Evolutionary conservation across 1,140 invertebrate genomes (phyloP), one percentile per base, ranked within the genome.

Genomic region (Drosophila navojoa): DNA sequence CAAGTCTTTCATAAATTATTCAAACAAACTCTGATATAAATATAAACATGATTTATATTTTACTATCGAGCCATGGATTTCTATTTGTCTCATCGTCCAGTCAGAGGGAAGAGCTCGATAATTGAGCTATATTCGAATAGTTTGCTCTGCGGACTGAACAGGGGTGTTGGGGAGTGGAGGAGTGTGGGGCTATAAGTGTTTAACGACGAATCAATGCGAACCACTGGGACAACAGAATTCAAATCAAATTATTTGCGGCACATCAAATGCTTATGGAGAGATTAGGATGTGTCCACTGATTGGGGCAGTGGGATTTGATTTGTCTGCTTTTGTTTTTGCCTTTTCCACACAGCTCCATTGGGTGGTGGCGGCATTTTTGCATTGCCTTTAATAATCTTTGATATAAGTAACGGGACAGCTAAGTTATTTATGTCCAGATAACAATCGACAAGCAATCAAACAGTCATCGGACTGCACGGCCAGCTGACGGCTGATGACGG

Each of bases 241-340:
- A 86, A 86, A 86, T 89, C 84, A 79, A 89, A 89, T 86, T 86
- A 86, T 87, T 76, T 85, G 77, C 32, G 79, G 76, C 75, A 87
- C 86, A 86, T 87, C 74, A 86, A 86, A 87, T 70, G 57, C 84
- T 87, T 82, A 79, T 79, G 71, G 76, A 68, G 38, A 50, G 76
- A 76, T 87, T 84, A 84, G 68, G 75, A 54, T 64, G 52, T 70
- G 54, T 63, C 42, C 62, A 71, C 25, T 35, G 47, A 69, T 53
- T 69, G 53, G 29, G 49, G 13, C 3, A 10, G 7, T 11, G 10
- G 5, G 9, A 13, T n/a, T 25, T 10, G 11, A 9, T 59, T n/a
- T 44, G 15, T 9, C 3, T 45, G 42, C 15, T 44, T 5, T 44
- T 44, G 3, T n/a, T 45, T 45, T 11, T 45, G 15, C 3, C 0